phyloP scores from a whole-genome alignment of 2,797 vertebrate genomes.

The Hypotaenidia philippensis region DNA sequence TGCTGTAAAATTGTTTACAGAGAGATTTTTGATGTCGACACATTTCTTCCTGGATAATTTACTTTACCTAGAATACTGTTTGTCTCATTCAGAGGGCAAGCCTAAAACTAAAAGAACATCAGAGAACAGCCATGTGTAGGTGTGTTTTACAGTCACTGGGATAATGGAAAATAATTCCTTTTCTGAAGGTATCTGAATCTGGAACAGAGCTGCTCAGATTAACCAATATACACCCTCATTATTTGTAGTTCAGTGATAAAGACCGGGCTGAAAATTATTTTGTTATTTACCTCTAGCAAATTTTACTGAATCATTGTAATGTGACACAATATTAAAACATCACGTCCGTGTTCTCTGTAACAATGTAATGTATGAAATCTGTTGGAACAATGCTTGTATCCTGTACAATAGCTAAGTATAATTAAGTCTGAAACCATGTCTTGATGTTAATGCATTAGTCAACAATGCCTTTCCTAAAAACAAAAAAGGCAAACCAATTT shows the following conservation, averaged over 20 bases:
- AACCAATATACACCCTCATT: not conserved
- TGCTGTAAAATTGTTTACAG: not conserved
- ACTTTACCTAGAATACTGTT: not conserved
- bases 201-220: not conserved
- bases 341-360: not conserved
- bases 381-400: not conserved
- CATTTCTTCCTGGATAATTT: not conserved
- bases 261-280: not conserved
- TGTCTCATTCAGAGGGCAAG: not conserved
- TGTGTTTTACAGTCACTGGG: not conserved
- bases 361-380: not conserved
- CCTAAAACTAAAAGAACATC: not conserved
- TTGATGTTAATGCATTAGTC: not conserved
- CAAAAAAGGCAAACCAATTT: too few species aligned
- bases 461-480: not conserved
- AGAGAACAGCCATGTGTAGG: not conserved
- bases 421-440: not conserved
- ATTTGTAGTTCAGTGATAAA: not conserved
- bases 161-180: not conserved
- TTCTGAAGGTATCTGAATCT: not conserved
- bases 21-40: not conserved
- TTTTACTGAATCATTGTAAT: not conserved
- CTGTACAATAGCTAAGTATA: not conserved
- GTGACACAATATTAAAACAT: not conserved
- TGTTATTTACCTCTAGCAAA: not conserved